Percentiles rank a stretch among this genome's conserved stretches.
phyloP scores from a whole-genome alignment of 1,140 invertebrate species.

The Brachionus angularis region DNA sequence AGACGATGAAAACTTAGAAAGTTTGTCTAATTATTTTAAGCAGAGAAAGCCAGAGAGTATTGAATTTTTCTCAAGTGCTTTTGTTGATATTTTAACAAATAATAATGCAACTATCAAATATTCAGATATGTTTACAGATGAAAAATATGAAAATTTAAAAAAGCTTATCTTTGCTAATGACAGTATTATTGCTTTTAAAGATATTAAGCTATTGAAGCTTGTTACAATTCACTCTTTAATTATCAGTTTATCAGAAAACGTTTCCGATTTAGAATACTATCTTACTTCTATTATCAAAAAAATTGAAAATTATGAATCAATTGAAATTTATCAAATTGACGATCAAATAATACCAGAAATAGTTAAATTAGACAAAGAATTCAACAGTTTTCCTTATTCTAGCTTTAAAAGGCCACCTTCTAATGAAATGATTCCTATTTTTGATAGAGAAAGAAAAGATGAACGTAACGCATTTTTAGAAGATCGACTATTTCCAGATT shows the following conservation, averaged over 20 bases:
- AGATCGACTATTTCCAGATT: slow-evolving; percentile 30
- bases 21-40: neutral
- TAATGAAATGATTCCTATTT: slow-evolving; percentile 35
- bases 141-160: neutral
- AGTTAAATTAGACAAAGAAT: neutral
- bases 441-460: slow-evolving; percentile 14
- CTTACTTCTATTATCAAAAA: neutral
- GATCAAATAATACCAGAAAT: slow-evolving; percentile 4
- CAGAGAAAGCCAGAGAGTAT: slow-evolving; percentile 1
- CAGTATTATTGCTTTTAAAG: neutral
- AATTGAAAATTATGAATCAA: neutral
- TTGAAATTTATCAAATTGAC: slow-evolving; percentile 7
- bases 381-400: slow-evolving; percentile 28
- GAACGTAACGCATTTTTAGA: slow-evolving; percentile 4
- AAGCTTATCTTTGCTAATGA: neutral
- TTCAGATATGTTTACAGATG: too few species aligned
- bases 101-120: neutral
- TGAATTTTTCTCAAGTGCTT: slow-evolving; percentile 1
- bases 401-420: slow-evolving; percentile 8
- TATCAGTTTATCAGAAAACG: neutral
- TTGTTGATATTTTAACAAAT: neutral
- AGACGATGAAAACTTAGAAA: neutral
- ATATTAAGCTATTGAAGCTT: neutral
- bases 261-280: slow-evolving; percentile 15
- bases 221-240: slow-evolving; percentile 8